Percentiles rank a stretch among this genome's conserved stretches.
Evolutionary conservation across 1,140 invertebrate genomes (phyloP).

Genomic region (Drosophila melanogaster): DNA sequence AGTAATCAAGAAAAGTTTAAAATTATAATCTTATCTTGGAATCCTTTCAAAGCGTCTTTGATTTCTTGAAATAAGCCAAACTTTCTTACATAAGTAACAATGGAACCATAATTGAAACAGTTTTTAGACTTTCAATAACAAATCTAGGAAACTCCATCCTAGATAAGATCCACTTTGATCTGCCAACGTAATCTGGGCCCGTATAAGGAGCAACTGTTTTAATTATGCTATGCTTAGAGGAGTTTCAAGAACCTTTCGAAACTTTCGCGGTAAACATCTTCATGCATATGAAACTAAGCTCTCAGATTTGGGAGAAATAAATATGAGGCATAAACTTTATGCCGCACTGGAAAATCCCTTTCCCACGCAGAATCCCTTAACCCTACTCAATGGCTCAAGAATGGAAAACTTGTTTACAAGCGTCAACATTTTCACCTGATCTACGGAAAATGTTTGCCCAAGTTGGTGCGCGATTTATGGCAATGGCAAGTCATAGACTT

Average conservation of each 20-base stretch:
- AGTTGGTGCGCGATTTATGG: slow-evolving; percentile 71
- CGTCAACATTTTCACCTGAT: slow-evolving; percentile 72
- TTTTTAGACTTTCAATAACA: not conserved
- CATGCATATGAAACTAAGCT: slow-evolving; percentile 46
- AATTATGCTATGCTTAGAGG: slow-evolving; percentile 37
- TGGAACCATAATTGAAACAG: not conserved
- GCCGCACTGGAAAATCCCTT: slow-evolving; percentile 9
- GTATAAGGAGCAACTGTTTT: slow-evolving; percentile 34
- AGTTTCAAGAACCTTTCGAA: slow-evolving; percentile 5
- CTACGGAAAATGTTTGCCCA: slow-evolving; percentile 46
- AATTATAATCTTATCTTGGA: not conserved
- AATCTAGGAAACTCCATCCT: not conserved
- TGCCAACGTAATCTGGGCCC: slow-evolving; percentile 8
- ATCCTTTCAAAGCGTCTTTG: not conserved
- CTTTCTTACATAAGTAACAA: not conserved
- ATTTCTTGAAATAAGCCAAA: not conserved
- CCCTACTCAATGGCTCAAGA: slow-evolving; percentile 42
- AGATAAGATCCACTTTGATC: slow-evolving; percentile 34
- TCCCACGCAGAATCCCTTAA: slow-evolving; percentile 23
- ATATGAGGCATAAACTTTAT: slow-evolving; percentile 35
- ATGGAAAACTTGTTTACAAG: slow-evolving; percentile 70
- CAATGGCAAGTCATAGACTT: slow-evolving; percentile 76
- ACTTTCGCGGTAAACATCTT: slow-evolving; percentile 46
- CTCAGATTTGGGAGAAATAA: slow-evolving; percentile 36
- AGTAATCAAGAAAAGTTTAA: not conserved